Evolutionary conservation across 2,888 invertebrate genomes (phyloP).

Genomic region (Antheraea assamensis): DNA sequence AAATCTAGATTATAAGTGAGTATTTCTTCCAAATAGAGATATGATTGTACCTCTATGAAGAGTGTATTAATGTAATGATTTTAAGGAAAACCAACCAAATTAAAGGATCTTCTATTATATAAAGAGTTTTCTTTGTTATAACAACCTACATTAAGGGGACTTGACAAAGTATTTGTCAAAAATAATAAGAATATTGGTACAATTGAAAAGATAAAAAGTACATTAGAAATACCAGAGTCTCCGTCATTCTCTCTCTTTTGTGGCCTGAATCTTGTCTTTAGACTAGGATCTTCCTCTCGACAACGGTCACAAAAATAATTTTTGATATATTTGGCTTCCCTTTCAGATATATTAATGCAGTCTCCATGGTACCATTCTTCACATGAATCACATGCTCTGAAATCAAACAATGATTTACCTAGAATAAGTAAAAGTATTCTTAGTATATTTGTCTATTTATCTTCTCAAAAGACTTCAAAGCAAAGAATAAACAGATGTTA

Average conservation of each 20-base stretch:
- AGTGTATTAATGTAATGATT: too few species aligned
- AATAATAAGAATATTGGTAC: background rate
- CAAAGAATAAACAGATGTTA: background rate
- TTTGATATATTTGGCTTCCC: slow-evolving; percentile 95
- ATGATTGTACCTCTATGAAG: too few species aligned
- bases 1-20: too few species aligned
- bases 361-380: slow-evolving; percentile 99
- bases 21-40: too few species aligned
- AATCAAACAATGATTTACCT: slow-evolving; percentile 29
- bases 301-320: slow-evolving; percentile 96
- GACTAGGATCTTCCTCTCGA: slow-evolving; percentile 90
- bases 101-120: too few species aligned
- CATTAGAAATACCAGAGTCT: slow-evolving; percentile 54
- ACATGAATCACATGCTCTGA: slow-evolving; percentile 96
- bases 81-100: too few species aligned
- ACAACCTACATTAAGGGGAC: too few species aligned
- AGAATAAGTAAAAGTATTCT: background rate
- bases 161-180: background rate
- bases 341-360: slow-evolving; percentile 96
- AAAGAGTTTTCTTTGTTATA: too few species aligned
- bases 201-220: background rate
- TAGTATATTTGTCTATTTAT: background rate
- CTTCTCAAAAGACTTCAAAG: background rate
- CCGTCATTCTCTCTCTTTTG: slow-evolving; percentile 76
- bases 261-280: slow-evolving; percentile 83